Evolutionary conservation across 2,888 invertebrate genomes (phyloP).

Genomic region (Aporophyla lueneburgensis): DNA sequence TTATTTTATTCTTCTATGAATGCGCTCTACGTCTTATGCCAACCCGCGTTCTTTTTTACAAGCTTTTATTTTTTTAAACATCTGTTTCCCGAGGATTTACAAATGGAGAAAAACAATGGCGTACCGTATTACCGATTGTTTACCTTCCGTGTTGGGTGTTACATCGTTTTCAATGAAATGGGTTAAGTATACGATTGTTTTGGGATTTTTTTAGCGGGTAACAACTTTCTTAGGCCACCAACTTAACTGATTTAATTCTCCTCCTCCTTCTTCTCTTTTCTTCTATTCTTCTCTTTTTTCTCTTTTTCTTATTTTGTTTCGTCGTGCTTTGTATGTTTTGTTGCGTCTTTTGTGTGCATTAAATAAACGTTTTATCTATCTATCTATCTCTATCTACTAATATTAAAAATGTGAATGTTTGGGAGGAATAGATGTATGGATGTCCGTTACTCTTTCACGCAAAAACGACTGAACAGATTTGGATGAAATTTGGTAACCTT

Average conservation of each 20-base stretch:
- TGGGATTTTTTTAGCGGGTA: constrained; percentile 15
- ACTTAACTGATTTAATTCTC: neutral
- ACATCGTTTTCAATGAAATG: constrained; percentile 41
- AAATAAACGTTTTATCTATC: too few species aligned
- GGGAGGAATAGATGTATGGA: too few species aligned
- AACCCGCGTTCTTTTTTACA: neutral
- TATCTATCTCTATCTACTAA: too few species aligned
- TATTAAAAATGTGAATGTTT: too few species aligned
- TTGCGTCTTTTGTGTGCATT: too few species aligned
- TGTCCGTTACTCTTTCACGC: too few species aligned
- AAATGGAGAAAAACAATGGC: constrained; percentile 49
- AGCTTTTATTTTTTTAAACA: constrained; percentile 17
- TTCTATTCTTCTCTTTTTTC: too few species aligned
- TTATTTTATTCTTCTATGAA: neutral
- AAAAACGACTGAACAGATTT: too few species aligned
- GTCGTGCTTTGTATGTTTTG: too few species aligned
- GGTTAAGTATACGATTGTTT: constrained; percentile 25
- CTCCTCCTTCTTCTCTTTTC: too few species aligned
- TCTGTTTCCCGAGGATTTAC: constrained; percentile 28
- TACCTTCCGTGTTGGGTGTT: constrained; percentile 42
- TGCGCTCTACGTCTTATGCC: constrained; percentile 1
- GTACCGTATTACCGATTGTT: constrained; percentile 41
- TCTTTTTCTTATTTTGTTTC: too few species aligned
- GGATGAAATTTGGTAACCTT: too few species aligned
- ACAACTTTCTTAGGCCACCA: neutral